Evolutionary conservation across 2,888 invertebrate genomes (phyloP).

Genomic region (Cryptophagus acutangulus): DNA sequence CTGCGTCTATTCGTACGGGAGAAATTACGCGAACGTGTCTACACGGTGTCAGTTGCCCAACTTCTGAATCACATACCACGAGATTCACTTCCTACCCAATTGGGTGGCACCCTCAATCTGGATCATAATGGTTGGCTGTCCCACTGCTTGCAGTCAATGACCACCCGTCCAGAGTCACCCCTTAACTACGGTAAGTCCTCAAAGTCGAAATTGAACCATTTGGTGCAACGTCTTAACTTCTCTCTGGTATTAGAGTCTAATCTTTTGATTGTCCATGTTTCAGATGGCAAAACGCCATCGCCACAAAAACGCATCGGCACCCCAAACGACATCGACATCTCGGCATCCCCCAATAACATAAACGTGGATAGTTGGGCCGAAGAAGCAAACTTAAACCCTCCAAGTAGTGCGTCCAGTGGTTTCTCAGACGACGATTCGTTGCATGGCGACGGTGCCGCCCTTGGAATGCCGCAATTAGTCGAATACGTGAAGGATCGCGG

Average conservation of each 20-base stretch:
- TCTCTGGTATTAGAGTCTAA: neutral
- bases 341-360: constrained; percentile 43
- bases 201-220: neutral
- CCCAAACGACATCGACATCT: constrained; percentile 50
- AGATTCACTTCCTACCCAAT: constrained; percentile 79
- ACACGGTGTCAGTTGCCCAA: constrained; percentile 89
- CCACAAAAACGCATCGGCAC: constrained; percentile 43
- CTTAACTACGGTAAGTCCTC: constrained; percentile 39
- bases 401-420: constrained; percentile 72
- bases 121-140: constrained; percentile 89
- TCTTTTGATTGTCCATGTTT: constrained; percentile 12
- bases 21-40: constrained; percentile 91
- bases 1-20: constrained; percentile 91
- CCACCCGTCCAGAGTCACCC: constrained; percentile 54
- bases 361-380: constrained; percentile 50
- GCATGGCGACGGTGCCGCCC: constrained; percentile 61
- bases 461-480: constrained; percentile 69
- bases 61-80: constrained; percentile 84
- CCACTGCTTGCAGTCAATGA: constrained; percentile 63
- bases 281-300: constrained; percentile 45
- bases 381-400: constrained; percentile 58
- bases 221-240: neutral
- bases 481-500: constrained; percentile 61
- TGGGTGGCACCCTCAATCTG: constrained; percentile 81
- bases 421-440: constrained; percentile 89